Conservation (phyloP, 2,888 invertebrate genomes). For the Rhabditoides inermis region DNA sequence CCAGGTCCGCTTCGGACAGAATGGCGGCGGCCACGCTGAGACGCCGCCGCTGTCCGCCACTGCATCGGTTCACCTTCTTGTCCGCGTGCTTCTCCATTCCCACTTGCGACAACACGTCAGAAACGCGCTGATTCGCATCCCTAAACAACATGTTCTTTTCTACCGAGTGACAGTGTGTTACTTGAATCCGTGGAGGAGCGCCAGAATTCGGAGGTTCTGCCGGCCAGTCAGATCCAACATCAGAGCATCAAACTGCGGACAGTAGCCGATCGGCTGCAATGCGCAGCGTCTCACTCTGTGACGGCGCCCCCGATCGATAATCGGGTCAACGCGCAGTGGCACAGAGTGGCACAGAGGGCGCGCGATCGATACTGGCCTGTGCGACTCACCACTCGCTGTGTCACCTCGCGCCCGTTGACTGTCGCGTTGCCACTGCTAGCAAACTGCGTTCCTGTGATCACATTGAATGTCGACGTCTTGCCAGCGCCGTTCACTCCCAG, state of each 20-base stretch:
- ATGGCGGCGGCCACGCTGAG: constrained; percentile 72
- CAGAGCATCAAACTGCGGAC: constrained; percentile 45
- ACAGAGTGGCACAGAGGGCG: too few relatives aligned
- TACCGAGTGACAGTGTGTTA: constrained; percentile 11
- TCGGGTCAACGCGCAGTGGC: too few relatives aligned
- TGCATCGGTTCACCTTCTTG: constrained; percentile 23
- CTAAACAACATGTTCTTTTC: not conserved
- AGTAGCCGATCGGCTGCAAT: constrained; percentile 37
- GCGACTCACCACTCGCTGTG: constrained; percentile 6
- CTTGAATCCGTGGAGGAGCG: constrained; percentile 29
- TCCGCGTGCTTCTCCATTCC: constrained; percentile 25
- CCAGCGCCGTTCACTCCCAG: constrained; percentile 40
- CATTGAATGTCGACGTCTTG: constrained; percentile 45
- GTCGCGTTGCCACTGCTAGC: constrained; percentile 27
- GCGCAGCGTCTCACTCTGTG: too few relatives aligned
- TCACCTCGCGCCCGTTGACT: constrained; percentile 25
- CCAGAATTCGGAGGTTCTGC: constrained; percentile 31
- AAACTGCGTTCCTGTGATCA: constrained; percentile 30
- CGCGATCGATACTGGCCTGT: too few relatives aligned
- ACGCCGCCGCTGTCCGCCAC: constrained; percentile 73
- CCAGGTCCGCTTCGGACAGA: constrained; percentile 64
- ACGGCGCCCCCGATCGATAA: too few relatives aligned
- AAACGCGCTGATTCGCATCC: constrained; percentile 12
- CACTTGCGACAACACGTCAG: constrained; percentile 22
- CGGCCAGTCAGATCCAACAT: constrained; percentile 34